Conservation (phyloP, 2,888 invertebrate species). For the Phanerotoma sp. region DNA sequence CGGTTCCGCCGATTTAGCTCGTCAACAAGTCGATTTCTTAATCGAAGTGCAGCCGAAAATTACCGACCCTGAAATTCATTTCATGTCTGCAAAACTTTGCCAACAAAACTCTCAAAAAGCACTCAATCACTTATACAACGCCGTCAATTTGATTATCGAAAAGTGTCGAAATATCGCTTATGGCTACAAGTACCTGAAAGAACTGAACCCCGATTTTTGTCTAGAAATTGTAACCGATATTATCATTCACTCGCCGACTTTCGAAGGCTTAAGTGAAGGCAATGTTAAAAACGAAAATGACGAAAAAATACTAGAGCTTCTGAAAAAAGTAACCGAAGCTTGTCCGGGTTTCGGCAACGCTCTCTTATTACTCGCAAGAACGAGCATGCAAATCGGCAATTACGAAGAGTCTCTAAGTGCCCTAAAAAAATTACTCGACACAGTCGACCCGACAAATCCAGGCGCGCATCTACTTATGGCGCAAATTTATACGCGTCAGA, state of each 20-base stretch:
- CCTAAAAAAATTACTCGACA: conserved; percentile 72
- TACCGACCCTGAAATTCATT: conserved; percentile 68
- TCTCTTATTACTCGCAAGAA: conserved; percentile 72
- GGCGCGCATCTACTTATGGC: conserved; percentile 86
- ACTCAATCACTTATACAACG: conserved; percentile 65
- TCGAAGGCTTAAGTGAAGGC: background rate
- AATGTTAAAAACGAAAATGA: conserved; percentile 19
- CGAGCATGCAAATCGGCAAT: conserved; percentile 81
- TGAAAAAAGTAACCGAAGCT: conserved; percentile 72
- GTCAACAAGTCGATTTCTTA: conserved; percentile 84
- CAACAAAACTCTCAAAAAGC: conserved; percentile 62
- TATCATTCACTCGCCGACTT: conserved; percentile 64
- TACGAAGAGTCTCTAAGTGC: conserved; percentile 69
- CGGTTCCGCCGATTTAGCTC: conserved; percentile 71
- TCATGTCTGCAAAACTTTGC: conserved; percentile 69
- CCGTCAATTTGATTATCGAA: conserved; percentile 62
- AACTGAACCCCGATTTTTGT: conserved; percentile 84
- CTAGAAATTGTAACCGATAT: conserved; percentile 77
- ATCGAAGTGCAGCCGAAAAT: conserved; percentile 75
- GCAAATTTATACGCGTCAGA: conserved; percentile 75
- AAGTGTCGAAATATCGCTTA: conserved; percentile 64
- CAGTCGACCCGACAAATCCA: conserved; percentile 75
- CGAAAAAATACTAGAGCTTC: conserved; percentile 39
- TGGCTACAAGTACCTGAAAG: conserved; percentile 72
- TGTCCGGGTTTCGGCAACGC: conserved; percentile 79